Conservation (phyloP, 2,113 vertebrate genomes). For the Lophotis ruficrista region DNA sequence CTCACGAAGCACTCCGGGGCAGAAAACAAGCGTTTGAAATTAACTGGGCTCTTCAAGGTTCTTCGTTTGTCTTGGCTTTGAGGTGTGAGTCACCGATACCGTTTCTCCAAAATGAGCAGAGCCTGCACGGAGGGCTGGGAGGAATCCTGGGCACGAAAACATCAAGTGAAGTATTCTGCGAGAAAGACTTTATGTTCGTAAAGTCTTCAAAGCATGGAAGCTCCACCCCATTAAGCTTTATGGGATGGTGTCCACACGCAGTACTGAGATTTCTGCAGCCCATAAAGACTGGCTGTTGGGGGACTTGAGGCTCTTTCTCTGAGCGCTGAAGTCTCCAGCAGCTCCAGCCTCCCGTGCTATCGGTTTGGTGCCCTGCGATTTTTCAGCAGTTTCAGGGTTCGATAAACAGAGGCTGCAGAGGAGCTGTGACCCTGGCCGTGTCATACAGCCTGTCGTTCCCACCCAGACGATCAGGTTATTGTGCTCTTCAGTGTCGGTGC, state of each 20-base stretch:
- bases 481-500: accelerated
- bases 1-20: background rate
- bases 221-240: background rate
- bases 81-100: slow-evolving; percentile 19
- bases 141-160: background rate
- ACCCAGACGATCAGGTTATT: background rate
- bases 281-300: background rate
- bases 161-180: background rate
- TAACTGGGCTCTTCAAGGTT: slow-evolving; percentile 23
- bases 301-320: background rate
- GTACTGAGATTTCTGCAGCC: background rate
- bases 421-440: background rate
- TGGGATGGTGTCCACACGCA: background rate
- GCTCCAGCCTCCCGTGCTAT: background rate
- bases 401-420: background rate
- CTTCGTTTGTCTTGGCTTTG: slow-evolving; percentile 21
- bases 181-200: background rate
- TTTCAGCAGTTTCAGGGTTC: background rate
- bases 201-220: background rate
- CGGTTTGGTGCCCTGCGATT: background rate
- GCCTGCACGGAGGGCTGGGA: background rate
- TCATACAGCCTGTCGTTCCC: background rate
- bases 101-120: background rate
- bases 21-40: slow-evolving; percentile 47
- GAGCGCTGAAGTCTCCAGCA: background rate